Evolutionary conservation across 2,888 invertebrate genomes (phyloP).

Genomic region (Mythimna ferrago): DNA sequence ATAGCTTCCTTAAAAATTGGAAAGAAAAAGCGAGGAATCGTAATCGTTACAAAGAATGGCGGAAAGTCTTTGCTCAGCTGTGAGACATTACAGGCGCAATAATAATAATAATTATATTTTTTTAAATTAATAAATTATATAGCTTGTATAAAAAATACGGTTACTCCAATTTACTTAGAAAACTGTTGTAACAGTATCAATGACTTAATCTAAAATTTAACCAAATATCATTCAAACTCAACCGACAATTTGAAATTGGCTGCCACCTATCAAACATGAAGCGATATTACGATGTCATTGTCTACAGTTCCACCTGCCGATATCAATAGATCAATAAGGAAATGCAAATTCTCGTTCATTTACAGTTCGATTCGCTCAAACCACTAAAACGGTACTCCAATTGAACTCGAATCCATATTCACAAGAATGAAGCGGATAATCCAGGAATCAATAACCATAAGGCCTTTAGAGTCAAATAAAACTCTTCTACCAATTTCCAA

Average conservation of each 20-base stretch:
- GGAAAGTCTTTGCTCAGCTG: too few relatives aligned
- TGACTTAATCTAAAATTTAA: neutral
- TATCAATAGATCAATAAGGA: neutral
- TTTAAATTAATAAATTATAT: too few relatives aligned
- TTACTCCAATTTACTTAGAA: too few relatives aligned
- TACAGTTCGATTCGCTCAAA: neutral
- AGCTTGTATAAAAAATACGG: too few relatives aligned
- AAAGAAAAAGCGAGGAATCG: too few relatives aligned
- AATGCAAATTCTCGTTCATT: neutral
- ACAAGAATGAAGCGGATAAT: constrained; percentile 15
- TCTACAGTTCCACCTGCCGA: neutral
- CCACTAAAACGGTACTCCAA: neutral
- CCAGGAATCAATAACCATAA: constrained; percentile 21
- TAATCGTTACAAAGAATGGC: too few relatives aligned
- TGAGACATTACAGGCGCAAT: too few relatives aligned
- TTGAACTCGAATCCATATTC: constrained; percentile 1
- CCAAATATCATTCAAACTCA: neutral
- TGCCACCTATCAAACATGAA: neutral
- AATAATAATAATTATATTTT: too few relatives aligned
- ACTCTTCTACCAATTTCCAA: constrained; percentile 47
- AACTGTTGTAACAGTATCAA: neutral
- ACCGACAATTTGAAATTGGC: neutral
- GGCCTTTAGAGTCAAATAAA: constrained; percentile 26
- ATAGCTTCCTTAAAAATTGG: too few relatives aligned
- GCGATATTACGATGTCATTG: too few relatives aligned